phyloP scores from a whole-genome alignment of 53 echinoderm and acorn worm genomes.

The Antedon mediterranea region DNA sequence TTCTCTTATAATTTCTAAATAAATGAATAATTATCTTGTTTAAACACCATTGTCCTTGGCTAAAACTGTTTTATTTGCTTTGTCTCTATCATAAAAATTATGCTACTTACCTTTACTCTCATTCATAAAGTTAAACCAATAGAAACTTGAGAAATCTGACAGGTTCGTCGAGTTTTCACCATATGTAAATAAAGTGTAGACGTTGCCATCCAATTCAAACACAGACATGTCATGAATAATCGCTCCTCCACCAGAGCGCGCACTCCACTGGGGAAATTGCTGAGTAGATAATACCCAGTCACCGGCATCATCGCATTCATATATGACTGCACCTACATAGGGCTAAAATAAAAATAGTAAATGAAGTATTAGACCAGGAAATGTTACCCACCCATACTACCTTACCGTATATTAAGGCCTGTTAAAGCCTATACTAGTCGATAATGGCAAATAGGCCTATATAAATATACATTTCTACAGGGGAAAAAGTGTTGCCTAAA shows the following conservation, averaged over 20 bases:
- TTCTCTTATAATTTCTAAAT: not conserved
- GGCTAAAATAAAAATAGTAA: too few species aligned
- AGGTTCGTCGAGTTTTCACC: not conserved
- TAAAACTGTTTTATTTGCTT: too few species aligned
- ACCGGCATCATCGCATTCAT: not conserved
- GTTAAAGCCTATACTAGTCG: too few species aligned
- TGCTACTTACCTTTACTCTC: not conserved
- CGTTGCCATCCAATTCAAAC: not conserved
- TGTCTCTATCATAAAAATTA: too few species aligned
- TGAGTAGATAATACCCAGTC: not conserved
- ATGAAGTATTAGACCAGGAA: too few species aligned
- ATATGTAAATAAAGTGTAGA: not conserved
- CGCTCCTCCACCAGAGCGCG: not conserved
- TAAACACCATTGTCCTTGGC: too few species aligned
- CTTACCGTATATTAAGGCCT: too few species aligned
- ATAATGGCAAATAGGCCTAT: too few species aligned
- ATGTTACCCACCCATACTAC: too few species aligned
- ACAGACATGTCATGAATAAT: not conserved
- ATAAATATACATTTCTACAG: too few species aligned
- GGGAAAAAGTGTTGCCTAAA: too few species aligned
- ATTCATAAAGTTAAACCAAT: not conserved
- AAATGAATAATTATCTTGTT: too few species aligned
- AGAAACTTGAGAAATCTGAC: not conserved
- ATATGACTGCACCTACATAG: not conserved
- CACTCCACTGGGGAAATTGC: not conserved